Conservation (phyloP, 2,113 vertebrate genomes). For the Chinchilla lanigera region DNA sequence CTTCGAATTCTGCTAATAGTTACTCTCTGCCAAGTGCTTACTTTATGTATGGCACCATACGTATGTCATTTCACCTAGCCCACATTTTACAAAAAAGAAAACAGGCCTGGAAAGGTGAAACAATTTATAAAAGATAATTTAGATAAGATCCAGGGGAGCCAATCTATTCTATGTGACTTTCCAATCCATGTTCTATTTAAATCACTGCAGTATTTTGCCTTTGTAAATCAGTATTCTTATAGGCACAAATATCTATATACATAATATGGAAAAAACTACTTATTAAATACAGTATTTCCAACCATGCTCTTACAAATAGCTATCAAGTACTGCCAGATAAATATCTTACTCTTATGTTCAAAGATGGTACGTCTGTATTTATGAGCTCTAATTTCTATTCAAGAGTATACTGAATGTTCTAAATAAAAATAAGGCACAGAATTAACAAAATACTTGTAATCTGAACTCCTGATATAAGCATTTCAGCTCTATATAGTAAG, state of each 20-base stretch:
- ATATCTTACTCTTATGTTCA: neutral
- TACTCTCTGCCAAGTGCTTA: neutral
- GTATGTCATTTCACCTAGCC: neutral
- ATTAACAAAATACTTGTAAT: constrained; percentile 40
- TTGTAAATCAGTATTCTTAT: constrained; percentile 6
- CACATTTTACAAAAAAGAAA: neutral
- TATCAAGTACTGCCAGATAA: neutral
- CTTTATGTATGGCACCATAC: neutral
- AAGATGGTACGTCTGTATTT: neutral
- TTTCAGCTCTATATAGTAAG: constrained; percentile 21
- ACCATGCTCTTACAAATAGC: neutral
- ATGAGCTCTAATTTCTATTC: constrained; percentile 12
- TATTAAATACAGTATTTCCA: neutral
- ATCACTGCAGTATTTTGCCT: neutral
- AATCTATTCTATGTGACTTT: constrained; percentile 28
- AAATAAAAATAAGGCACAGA: constrained; percentile 44
- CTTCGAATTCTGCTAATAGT: constrained; percentile 7
- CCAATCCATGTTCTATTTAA: constrained; percentile 9
- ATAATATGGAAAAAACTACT: neutral
- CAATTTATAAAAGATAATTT: neutral
- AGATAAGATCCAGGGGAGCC: neutral
- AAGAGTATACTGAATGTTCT: constrained; percentile 27
- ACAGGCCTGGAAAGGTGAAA: constrained; percentile 23
- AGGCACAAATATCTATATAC: neutral
- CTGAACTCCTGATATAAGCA: constrained; percentile 30